phyloP scores from a whole-genome alignment of 2,113 vertebrate genomes.

The Phaetusa simplex region DNA sequence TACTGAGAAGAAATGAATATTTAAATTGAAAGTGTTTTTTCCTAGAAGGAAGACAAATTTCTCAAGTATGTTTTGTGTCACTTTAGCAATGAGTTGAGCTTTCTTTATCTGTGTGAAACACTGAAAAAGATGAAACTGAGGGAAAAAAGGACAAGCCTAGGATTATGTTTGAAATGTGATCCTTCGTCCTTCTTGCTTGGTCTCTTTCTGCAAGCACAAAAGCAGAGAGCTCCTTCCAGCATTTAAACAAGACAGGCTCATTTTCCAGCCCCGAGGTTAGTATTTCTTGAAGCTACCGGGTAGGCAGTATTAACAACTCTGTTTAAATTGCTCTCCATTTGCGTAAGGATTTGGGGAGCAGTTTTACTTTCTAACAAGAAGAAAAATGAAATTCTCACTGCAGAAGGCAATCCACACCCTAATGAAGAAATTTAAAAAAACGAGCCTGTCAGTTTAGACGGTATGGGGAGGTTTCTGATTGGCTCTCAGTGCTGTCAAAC shows the following conservation, averaged over 20 bases:
- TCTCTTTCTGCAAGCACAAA: neutral
- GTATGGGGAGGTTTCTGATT: neutral
- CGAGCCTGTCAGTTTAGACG: neutral
- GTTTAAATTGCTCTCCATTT: neutral
- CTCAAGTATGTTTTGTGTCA: neutral
- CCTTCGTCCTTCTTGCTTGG: neutral
- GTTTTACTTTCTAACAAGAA: neutral
- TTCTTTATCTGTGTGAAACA: neutral
- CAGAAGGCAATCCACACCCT: neutral
- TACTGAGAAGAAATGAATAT: neutral
- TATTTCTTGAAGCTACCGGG: neutral
- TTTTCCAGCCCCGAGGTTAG: neutral
- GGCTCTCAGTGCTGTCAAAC: neutral
- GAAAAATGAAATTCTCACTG: neutral
- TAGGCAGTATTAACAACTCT: neutral
- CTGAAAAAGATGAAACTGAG: neutral
- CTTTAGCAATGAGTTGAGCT: neutral
- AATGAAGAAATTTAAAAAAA: neutral
- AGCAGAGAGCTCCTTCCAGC: neutral
- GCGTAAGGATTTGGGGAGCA: neutral
- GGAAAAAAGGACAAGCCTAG: neutral
- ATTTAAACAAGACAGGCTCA: neutral
- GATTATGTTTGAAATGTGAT: neutral
- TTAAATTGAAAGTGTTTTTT: neutral
- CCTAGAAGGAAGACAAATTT: conserved; percentile 2